phyloP scores from a whole-genome alignment of 2,113 vertebrate species.

The Psammodynastes pulverulentus region DNA sequence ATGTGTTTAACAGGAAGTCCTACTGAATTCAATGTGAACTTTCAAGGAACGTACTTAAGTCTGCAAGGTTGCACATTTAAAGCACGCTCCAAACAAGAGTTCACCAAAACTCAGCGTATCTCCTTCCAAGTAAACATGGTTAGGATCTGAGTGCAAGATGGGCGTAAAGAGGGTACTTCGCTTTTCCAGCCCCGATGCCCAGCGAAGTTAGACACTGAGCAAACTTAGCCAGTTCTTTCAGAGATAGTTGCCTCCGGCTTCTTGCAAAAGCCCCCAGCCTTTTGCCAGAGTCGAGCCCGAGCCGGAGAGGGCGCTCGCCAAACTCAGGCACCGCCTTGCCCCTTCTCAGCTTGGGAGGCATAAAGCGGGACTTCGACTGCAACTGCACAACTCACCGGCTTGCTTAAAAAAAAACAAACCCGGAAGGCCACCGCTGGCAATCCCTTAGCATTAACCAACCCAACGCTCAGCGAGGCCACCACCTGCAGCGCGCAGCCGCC shows the following conservation, averaged over 20 bases:
- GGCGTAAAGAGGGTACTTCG: background rate
- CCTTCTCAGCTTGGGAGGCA: background rate
- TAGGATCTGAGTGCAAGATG: too few relatives aligned
- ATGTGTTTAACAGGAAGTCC: background rate
- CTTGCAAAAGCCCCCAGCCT: background rate
- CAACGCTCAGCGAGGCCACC: background rate
- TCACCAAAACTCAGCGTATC: background rate
- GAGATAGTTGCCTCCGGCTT: background rate
- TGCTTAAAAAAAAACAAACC: background rate
- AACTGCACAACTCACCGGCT: background rate
- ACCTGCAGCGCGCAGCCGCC: constrained; percentile 8
- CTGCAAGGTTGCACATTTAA: background rate
- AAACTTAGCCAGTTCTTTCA: background rate
- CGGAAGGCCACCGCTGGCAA: constrained; percentile 1
- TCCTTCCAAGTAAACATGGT: background rate
- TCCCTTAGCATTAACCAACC: constrained; percentile 8
- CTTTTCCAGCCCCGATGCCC: background rate
- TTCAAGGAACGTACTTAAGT: background rate
- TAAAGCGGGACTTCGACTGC: background rate
- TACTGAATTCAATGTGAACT: background rate
- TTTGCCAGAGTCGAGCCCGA: background rate
- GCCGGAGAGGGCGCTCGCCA: constrained; percentile 2
- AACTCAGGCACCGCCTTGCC: background rate
- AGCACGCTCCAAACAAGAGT: background rate
- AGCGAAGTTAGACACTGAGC: background rate